These are phyloP conservation scores for Lutraria lutraria DNA, from an alignment of 2,888 invertebrate genomes.

Conservation along the genomic window DNA sequence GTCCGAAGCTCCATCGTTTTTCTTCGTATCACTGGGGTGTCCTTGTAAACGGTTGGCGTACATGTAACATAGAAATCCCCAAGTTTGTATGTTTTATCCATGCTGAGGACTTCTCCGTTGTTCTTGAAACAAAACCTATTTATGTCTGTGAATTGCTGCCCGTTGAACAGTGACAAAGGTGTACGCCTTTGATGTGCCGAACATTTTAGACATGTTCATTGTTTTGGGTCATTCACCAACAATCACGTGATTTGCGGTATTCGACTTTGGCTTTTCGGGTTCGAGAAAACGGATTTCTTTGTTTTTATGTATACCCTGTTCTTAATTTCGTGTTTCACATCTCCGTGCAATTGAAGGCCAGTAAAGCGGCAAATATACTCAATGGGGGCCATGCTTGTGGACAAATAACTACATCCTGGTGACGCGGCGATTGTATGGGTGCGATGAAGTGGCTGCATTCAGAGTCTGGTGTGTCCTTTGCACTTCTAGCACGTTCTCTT, in stretches of 20 bases:
- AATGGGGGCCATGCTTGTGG: background rate
- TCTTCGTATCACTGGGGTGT: conserved; percentile 40
- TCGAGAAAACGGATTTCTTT: background rate
- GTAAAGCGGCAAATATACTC: conserved; percentile 36
- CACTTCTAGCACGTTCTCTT: background rate
- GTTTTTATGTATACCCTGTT: conserved; percentile 28
- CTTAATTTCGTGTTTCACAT: background rate
- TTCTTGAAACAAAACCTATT: conserved; percentile 52
- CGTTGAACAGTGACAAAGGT: conserved; percentile 43
- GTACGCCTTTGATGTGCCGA: conserved; percentile 39
- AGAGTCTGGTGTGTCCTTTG: conserved; percentile 44
- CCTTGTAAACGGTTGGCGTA: conserved; percentile 55
- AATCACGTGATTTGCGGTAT: conserved; percentile 57
- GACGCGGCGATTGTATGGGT: conserved; percentile 29
- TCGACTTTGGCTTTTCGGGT: conserved; percentile 23
- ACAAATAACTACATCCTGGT: conserved; percentile 9
- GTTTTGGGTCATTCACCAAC: conserved; percentile 52
- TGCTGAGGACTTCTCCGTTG: conserved; percentile 34
- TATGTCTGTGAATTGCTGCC: conserved; percentile 57
- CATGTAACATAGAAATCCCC: conserved; percentile 55
- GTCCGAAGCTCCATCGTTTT: conserved; percentile 40
- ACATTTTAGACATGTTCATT: conserved; percentile 54
- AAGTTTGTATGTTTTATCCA: too few species aligned
- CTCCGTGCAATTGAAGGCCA: background rate
- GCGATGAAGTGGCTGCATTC: background rate